Evolutionary conservation across 2,797 vertebrate species (phyloP).

Genomic region (Champsocephalus esox): DNA sequence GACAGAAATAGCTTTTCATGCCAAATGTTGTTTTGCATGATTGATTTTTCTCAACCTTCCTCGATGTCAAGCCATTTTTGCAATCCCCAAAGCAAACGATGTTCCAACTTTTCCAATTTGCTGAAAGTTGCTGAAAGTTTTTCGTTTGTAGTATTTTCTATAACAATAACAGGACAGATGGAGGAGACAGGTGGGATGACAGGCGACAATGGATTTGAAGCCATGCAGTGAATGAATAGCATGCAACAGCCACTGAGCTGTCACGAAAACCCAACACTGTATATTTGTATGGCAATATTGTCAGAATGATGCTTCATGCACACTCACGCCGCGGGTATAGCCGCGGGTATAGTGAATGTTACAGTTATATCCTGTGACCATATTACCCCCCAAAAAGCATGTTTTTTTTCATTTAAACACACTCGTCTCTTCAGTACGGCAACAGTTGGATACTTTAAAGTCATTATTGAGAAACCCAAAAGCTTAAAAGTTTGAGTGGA

Average conservation of each 20-base stretch:
- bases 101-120: constrained; percentile 29
- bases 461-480: constrained; percentile 20
- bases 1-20: constrained; percentile 36
- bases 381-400: not conserved
- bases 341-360: constrained; percentile 1
- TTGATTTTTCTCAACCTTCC: constrained; percentile 10
- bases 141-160: constrained; percentile 11
- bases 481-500: constrained; percentile 8
- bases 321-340: constrained; percentile 39
- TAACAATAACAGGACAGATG: constrained; percentile 54
- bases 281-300: constrained; percentile 3
- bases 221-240: constrained; percentile 32
- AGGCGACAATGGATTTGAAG: constrained; percentile 51
- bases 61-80: constrained; percentile 16
- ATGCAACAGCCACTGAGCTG: constrained; percentile 23
- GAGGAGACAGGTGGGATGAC: constrained; percentile 57
- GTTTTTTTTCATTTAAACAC: not conserved
- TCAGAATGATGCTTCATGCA: constrained; percentile 33
- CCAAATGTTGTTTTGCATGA: constrained; percentile 29
- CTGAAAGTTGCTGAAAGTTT: constrained; percentile 37
- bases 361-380: not conserved
- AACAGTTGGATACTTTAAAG: constrained; percentile 23
- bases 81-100: constrained; percentile 1
- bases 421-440: not conserved
- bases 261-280: constrained; percentile 25